Conservation (phyloP, 2,888 invertebrate genomes). For the Brenthis ino region DNA sequence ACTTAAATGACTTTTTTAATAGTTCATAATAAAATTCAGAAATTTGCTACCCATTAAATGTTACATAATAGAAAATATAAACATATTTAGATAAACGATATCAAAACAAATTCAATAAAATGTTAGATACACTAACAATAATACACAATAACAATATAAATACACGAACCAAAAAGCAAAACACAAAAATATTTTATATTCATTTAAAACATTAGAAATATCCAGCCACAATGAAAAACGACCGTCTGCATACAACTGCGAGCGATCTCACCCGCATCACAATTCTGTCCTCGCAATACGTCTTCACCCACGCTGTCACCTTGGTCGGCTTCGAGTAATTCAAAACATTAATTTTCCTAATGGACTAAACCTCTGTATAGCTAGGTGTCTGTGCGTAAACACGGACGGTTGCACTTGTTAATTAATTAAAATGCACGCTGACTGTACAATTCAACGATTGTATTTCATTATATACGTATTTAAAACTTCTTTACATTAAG, state of each 20-base stretch:
- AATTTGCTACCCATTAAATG: too few relatives aligned
- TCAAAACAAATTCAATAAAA: constrained; percentile 3
- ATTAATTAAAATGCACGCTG: constrained; percentile 79
- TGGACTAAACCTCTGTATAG: constrained; percentile 74
- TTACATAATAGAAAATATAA: too few relatives aligned
- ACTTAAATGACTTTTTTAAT: too few relatives aligned
- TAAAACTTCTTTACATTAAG: too few relatives aligned
- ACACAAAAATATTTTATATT: not conserved
- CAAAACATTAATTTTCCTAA: constrained; percentile 83
- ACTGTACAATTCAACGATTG: constrained; percentile 57
- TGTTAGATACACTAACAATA: not conserved
- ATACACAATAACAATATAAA: constrained; percentile 4
- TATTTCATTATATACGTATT: too few relatives aligned
- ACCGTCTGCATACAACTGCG: constrained; percentile 16
- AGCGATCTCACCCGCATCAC: constrained; percentile 34
- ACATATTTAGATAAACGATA: too few relatives aligned
- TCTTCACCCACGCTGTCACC: constrained; percentile 51
- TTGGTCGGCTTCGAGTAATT: constrained; percentile 63
- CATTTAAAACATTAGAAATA: too few relatives aligned
- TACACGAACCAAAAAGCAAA: constrained; percentile 1
- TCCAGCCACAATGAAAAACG: constrained; percentile 14
- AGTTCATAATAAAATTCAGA: too few relatives aligned
- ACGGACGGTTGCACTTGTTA: constrained; percentile 67
- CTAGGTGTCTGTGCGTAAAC: constrained; percentile 72
- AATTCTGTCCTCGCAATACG: constrained; percentile 46